These are phyloP conservation scores for Anorthoa munda DNA, from an alignment of 2,888 invertebrate species.

Conservation along the genomic window DNA sequence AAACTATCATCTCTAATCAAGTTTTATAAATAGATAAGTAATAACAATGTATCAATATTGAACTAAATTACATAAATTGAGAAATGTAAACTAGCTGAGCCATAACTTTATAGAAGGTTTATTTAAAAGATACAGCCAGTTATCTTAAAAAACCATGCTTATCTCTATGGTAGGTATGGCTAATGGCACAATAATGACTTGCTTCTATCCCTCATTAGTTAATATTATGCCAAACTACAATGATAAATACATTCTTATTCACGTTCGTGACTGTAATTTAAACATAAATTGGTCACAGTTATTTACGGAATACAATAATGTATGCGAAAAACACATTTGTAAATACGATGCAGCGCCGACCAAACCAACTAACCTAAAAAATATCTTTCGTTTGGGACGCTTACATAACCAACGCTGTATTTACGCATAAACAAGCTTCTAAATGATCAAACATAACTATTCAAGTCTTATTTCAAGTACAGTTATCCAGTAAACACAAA, in stretches of 20 bases:
- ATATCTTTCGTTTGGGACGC: slow-evolving; percentile 50
- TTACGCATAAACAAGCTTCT: slow-evolving; percentile 49
- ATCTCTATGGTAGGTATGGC: slow-evolving; percentile 30
- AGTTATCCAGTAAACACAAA: slow-evolving; percentile 67
- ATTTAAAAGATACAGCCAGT: background rate
- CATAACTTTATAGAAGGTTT: background rate
- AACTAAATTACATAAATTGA: slow-evolving; percentile 3
- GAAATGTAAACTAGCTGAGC: background rate
- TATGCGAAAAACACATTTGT: slow-evolving; percentile 52
- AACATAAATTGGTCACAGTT: slow-evolving; percentile 60
- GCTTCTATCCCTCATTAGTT: slow-evolving; percentile 38
- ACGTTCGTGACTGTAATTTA: slow-evolving; percentile 42
- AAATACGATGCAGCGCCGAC: slow-evolving; percentile 56
- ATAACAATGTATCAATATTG: slow-evolving; percentile 12
- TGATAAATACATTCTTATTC: slow-evolving; percentile 31
- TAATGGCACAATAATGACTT: slow-evolving; percentile 50
- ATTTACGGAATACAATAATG: slow-evolving; percentile 61
- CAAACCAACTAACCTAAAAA: slow-evolving; percentile 74
- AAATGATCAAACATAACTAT: slow-evolving; percentile 31
- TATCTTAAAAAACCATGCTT: slow-evolving; percentile 15
- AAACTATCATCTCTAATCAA: slow-evolving; percentile 7
- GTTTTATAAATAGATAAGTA: background rate
- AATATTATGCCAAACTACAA: slow-evolving; percentile 33
- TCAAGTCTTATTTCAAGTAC: slow-evolving; percentile 48
- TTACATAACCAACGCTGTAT: slow-evolving; percentile 71